Evolutionary conservation across 1,140 invertebrate species (phyloP), one percentile per base, ranked within the genome.

Genomic region (Atta cephalotes): DNA sequence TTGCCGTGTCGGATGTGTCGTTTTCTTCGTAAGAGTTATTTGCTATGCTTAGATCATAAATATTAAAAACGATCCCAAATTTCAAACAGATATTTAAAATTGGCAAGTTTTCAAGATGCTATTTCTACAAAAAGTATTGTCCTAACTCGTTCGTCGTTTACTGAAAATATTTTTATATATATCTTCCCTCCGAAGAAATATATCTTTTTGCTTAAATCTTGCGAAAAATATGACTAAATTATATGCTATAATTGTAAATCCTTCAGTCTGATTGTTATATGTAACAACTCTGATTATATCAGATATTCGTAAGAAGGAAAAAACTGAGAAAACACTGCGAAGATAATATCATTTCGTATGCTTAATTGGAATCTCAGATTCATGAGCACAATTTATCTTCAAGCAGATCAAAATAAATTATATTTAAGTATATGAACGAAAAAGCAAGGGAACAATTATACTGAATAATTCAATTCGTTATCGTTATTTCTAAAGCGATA

Each of bases 311-410:
- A 28, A 81, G 14, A 4, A 70, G 9, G n/a, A 45, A 70, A 35
- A 45, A 70, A 49, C 9, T 88, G 74, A 80, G 7, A n/a, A n/a
- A n/a, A 88, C 88, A 86, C 35, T 31, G 49, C 2, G 0, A 10
- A 53, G 60, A 74, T 56, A 31, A 39, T 58, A 70, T 81, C 65
- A 25, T 66, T 58, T 16, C 14, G 16, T 28, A 60, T 56, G n/a
- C 39, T 81, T 25, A 70, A 86, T 77, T 28, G 58, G 25, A 78
- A 31, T 39, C 66, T 51, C 71, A 58, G 31, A 70, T 35, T 58
- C 16, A 1, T 74, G n/a, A 16, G 12, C 14, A 21, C 9, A 4
- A 62, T 35, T 79, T 58, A 53, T 79, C 58, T 49, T 66, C 1
- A 28, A 45, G 4, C 14, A 18, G 0, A n/a, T 78, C 25, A 51